These are phyloP conservation scores for Onychomys arenicola DNA, from an alignment of 2,797 vertebrate genomes.

Conservation along the genomic window DNA sequence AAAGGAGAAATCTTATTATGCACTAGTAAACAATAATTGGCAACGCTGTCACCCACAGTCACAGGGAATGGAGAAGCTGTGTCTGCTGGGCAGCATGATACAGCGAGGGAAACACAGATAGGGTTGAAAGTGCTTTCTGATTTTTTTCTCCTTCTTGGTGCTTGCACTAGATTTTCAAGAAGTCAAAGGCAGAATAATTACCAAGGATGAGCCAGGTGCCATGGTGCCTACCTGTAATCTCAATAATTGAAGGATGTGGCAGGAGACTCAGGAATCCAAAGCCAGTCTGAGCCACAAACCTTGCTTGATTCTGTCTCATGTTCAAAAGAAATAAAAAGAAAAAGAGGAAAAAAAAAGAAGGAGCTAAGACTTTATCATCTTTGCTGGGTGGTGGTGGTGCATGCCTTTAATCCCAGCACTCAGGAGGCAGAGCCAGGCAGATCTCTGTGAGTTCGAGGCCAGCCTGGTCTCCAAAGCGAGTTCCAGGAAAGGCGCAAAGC, in stretches of 20 bases:
- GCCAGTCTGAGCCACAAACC: not conserved
- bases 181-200: not conserved
- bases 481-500: too few relatives aligned
- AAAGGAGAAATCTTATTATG: slow-evolving; percentile 13
- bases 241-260: not conserved
- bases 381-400: too few relatives aligned
- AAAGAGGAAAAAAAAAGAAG: not conserved
- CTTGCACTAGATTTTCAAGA: slow-evolving; percentile 2
- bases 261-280: not conserved
- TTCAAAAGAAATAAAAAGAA: not conserved
- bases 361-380: slow-evolving; percentile 9
- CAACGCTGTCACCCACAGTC: not conserved
- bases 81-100: not conserved
- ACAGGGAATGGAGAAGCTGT: not conserved
- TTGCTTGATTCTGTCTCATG: not conserved
- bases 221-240: not conserved
- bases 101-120: not conserved
- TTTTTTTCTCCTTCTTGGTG: not conserved
- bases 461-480: too few relatives aligned
- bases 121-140: not conserved
- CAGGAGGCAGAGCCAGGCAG: too few relatives aligned
- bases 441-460: too few relatives aligned
- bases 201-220: not conserved
- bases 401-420: too few relatives aligned
- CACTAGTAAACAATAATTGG: not conserved